Conservation (phyloP, 2,888 invertebrate species). For the Iselma pallidipennis region DNA sequence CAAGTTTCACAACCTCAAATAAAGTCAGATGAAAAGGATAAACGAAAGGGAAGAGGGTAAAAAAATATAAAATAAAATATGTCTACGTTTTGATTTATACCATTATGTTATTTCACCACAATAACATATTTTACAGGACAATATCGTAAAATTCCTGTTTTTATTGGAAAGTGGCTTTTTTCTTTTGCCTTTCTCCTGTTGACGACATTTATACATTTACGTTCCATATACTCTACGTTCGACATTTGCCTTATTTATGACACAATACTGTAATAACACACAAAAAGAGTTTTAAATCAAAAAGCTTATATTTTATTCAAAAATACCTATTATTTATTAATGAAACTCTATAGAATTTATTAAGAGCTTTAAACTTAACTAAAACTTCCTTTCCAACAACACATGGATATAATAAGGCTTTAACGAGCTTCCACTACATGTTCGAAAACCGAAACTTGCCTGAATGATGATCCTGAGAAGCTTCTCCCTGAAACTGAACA, state of each 20-base stretch:
- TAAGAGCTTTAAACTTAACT: not conserved
- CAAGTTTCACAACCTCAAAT: conserved; percentile 31
- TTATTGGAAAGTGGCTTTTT: conserved; percentile 23
- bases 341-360: not conserved
- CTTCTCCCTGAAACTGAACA: not conserved
- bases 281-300: conserved; percentile 9
- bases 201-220: conserved; percentile 33
- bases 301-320: not conserved
- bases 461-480: not conserved
- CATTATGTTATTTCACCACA: conserved; percentile 37
- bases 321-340: no score
- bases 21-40: no score
- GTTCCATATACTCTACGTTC: conserved; percentile 25
- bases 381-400: not conserved
- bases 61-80: conserved; percentile 13
- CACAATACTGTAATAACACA: conserved; percentile 11
- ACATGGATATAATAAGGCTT: not conserved
- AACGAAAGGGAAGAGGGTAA: not conserved
- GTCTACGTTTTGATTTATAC: conserved; percentile 37
- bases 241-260: conserved; percentile 16
- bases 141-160: conserved; percentile 37
- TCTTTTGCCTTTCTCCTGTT: conserved; percentile 27
- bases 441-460: not conserved
- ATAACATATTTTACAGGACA: conserved; percentile 40
- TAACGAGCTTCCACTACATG: not conserved